A percentile compares a stretch with the other conserved stretches of the same genome.
phyloP scores from a whole-genome alignment of 2,888 invertebrate species.

The Drosophila sordidapex region DNA sequence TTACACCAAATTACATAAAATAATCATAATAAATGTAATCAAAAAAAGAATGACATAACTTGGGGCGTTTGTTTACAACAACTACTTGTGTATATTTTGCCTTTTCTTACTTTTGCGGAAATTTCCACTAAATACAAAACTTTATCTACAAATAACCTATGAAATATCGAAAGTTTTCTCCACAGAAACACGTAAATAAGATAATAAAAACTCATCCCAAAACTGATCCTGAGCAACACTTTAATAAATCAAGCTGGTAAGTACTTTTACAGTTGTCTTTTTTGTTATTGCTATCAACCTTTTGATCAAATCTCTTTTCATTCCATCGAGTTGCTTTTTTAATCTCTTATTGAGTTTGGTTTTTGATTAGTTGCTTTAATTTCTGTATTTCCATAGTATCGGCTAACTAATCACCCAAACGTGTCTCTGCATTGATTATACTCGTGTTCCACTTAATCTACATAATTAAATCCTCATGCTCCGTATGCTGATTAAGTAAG shows the following conservation, averaged over 20 bases:
- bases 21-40: constrained; percentile 36
- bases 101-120: not conserved
- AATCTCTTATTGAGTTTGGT: not conserved
- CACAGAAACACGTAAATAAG: not conserved
- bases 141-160: not conserved
- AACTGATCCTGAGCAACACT: not conserved
- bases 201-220: not conserved
- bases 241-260: not conserved
- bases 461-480: constrained; percentile 1
- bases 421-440: constrained; percentile 13
- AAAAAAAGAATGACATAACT: constrained; percentile 20
- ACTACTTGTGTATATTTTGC: constrained; percentile 1
- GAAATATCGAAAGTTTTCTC: not conserved
- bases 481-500: not conserved
- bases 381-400: not conserved
- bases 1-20: constrained; percentile 31
- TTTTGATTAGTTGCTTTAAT: not conserved
- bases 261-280: not conserved
- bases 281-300: not conserved
- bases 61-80: not conserved
- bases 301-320: not conserved
- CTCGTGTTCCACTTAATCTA: constrained; percentile 1
- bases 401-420: constrained; percentile 3
- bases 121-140: not conserved
- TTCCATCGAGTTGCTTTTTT: not conserved